Evolutionary conservation across 2,113 vertebrate species (phyloP).

Genomic region (Petrocephalus zakoni): DNA sequence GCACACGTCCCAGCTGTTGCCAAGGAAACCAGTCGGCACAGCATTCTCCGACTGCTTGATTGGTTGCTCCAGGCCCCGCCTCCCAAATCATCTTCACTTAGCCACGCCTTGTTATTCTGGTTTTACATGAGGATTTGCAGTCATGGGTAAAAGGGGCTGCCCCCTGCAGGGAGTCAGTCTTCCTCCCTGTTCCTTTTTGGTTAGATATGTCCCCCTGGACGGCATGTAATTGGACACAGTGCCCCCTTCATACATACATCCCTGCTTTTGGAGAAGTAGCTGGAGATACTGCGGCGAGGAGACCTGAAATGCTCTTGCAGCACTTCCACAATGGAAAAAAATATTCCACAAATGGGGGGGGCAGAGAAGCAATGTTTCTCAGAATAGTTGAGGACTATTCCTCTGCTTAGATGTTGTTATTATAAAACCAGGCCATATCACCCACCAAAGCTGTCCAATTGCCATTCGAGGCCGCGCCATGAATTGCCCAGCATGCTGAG

Average conservation of each 20-base stretch:
- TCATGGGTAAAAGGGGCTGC: not conserved
- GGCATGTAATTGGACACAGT: not conserved
- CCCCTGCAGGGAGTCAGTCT: not conserved
- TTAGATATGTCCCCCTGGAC: not conserved
- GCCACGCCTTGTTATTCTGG: conserved; percentile 1
- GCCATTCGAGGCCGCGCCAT: not conserved
- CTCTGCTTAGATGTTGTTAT: not conserved
- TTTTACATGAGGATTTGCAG: conserved; percentile 11
- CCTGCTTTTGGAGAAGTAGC: not conserved
- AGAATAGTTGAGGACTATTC: not conserved
- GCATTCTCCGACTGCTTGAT: conserved; percentile 17
- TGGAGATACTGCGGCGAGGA: not conserved
- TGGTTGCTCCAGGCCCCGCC: conserved; percentile 3
- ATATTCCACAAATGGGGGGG: no score
- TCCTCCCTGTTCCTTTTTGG: not conserved
- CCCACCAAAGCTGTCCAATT: not conserved
- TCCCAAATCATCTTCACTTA: not conserved
- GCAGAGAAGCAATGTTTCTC: not conserved
- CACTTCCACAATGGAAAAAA: not conserved
- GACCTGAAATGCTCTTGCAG: not conserved
- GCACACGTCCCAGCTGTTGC: conserved; percentile 17
- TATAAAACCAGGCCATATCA: not conserved
- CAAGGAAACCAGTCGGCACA: conserved; percentile 18
- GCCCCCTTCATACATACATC: not conserved
- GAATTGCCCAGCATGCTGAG: not conserved